phyloP scores from a whole-genome alignment of 2,888 invertebrate genomes.

The Troides oblongomaculatus region DNA sequence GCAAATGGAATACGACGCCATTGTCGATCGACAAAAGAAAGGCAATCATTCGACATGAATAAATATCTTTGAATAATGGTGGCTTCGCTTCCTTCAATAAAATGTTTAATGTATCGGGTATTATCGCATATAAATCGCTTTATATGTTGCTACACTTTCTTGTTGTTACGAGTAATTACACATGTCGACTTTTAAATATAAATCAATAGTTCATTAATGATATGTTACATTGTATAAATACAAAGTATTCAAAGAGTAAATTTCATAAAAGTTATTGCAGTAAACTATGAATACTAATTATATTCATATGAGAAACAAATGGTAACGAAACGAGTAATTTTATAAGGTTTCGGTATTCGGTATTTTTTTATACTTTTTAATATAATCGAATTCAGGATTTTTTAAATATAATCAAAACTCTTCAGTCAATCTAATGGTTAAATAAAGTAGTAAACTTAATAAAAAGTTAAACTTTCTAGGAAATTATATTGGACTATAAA shows the following conservation, averaged over 20 bases:
- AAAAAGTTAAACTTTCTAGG: too few species aligned
- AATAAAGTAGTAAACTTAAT: too few species aligned
- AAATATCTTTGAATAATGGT: constrained; percentile 79
- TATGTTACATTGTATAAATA: not conserved
- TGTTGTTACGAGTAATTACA: constrained; percentile 23
- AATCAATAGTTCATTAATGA: constrained; percentile 33
- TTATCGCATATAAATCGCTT: constrained; percentile 71
- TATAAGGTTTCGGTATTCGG: too few species aligned
- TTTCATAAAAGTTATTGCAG: not conserved
- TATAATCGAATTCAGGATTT: too few species aligned
- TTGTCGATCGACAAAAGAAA: constrained; percentile 78
- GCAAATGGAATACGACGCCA: constrained; percentile 74
- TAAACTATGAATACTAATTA: too few species aligned
- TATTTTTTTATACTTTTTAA: too few species aligned
- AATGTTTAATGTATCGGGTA: constrained; percentile 75
- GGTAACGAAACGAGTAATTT: too few species aligned
- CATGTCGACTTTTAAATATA: constrained; percentile 40
- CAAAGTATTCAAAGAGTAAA: not conserved
- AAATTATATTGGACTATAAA: too few species aligned
- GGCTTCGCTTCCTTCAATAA: constrained; percentile 68
- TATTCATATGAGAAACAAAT: too few species aligned
- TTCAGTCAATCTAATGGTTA: too few species aligned
- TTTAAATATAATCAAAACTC: too few species aligned
- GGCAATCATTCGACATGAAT: constrained; percentile 80
- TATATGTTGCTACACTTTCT: constrained; percentile 53